Evolutionary conservation across 2,113 vertebrate species (phyloP), one percentile per base, ranked within the genome.

Genomic region (Ciconia maguari): DNA sequence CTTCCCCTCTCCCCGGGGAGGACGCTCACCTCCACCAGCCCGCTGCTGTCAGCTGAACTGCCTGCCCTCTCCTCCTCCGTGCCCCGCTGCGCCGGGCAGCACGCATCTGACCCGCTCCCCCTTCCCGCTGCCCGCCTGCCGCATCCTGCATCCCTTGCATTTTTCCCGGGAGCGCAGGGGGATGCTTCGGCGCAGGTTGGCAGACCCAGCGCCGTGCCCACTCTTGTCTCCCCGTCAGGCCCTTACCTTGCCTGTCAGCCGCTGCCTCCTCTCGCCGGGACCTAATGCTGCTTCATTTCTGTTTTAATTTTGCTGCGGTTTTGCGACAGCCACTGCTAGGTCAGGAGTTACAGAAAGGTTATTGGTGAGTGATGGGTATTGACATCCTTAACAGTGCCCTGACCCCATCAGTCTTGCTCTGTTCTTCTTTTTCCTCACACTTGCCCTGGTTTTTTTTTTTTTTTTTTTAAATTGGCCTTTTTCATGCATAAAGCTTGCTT

Each of bases 361-460:
- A 89, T 54, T 87, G 82, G 61, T 95, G 93, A 98, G 95, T 96
- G 96, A 96, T 91, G 94, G 97, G 83, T 98, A 98, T 96, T 80
- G 96, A 95, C 96, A 94, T 83, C 88, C 91, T 87, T 64, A 94
- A 42, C 85, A 78, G 89, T 51, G 94, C 85, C 85, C 96, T 87
- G 82, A 94, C 97, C 96, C 93, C 65, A 36, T 97, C 97, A 90
- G 87, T 97, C 97, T 96, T 66, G 41, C 70, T 46, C 80, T 89
- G 94, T 95, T 95, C 91, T 91, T 91, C 79, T 96, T 84, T 54
- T 96, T 93, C 82, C 62, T 96, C 96, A 96, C 84, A 86, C 95
- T 98, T 92, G 89, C 96, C 90, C 96, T 95, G 88, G n/a, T 70
- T 66, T 57, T 11, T 29, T n/a, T 17, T 26, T 22, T 15, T 49